Conservation (phyloP, 2,797 vertebrate genomes). For the Pseudopleuronectes americanus region DNA sequence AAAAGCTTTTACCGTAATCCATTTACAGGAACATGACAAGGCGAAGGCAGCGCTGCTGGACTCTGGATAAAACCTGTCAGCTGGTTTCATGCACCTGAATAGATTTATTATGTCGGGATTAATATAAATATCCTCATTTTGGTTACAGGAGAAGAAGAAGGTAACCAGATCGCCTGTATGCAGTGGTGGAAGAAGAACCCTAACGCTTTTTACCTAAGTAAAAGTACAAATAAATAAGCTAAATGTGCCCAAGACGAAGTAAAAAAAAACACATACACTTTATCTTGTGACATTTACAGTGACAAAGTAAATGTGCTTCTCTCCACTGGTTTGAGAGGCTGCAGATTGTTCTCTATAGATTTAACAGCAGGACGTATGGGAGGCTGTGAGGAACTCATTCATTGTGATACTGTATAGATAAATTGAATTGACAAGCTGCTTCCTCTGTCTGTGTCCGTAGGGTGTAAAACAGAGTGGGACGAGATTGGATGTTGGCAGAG, state of each 20-base stretch:
- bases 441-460: conserved; percentile 60
- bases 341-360: no score
- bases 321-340: no score
- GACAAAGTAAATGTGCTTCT: no score
- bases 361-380: no score
- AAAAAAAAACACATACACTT: no score
- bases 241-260: no score
- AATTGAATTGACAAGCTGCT: background rate
- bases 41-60: background rate
- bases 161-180: background rate
- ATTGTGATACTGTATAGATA: background rate
- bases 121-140: conserved; percentile 2
- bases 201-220: background rate
- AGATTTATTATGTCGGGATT: conserved; percentile 17
- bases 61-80: conserved; percentile 12
- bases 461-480: conserved; percentile 88
- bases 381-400: background rate
- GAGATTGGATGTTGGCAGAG: conserved; percentile 86
- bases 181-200: no score
- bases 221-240: no score
- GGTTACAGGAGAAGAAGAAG: background rate
- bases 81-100: background rate
- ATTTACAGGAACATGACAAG: conserved; percentile 11
- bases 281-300: background rate
- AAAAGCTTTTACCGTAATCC: conserved; percentile 14